Conservation (phyloP, 1,140 invertebrate genomes). For the Penaeus indicus region DNA sequence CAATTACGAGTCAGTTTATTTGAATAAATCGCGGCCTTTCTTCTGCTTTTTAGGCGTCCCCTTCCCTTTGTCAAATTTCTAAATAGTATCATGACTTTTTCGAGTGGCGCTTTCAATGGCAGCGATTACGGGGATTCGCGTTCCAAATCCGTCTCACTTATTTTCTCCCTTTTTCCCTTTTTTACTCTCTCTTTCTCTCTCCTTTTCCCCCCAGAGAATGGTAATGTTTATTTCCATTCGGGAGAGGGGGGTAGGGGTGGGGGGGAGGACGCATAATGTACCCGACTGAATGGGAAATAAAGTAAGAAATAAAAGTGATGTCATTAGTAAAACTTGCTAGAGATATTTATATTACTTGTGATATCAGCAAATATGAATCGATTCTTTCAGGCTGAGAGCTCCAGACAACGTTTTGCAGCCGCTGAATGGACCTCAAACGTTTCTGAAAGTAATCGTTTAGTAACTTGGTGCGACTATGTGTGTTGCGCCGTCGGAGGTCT, state of each 20-base stretch:
- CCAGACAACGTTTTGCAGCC: no score
- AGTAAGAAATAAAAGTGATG: background rate
- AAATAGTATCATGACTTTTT: constrained; percentile 64
- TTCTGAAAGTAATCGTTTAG: no score
- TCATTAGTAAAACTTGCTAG: no score
- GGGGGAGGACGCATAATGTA: background rate
- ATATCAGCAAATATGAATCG: no score
- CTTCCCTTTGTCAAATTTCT: constrained; percentile 55
- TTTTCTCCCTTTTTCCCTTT: background rate
- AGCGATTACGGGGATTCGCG: constrained; percentile 52
- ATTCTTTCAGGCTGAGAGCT: no score
- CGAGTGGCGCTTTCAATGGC: constrained; percentile 54
- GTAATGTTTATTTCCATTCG: background rate
- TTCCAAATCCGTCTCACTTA: constrained; percentile 20
- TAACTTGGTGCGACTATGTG: no score
- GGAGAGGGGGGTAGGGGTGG: background rate
- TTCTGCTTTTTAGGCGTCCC: constrained; percentile 47
- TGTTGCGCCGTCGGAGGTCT: no score
- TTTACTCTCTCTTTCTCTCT: constrained; percentile 2
- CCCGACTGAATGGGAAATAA: background rate
- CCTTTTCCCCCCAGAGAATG: background rate
- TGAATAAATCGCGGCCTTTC: constrained; percentile 52
- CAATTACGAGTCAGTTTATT: constrained; percentile 45
- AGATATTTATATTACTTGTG: no score
- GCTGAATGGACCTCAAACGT: no score